Base-by-base conservation (phyloP, 2,113 vertebrate genomes). In the Melanotaenia duboulayi region DNA sequence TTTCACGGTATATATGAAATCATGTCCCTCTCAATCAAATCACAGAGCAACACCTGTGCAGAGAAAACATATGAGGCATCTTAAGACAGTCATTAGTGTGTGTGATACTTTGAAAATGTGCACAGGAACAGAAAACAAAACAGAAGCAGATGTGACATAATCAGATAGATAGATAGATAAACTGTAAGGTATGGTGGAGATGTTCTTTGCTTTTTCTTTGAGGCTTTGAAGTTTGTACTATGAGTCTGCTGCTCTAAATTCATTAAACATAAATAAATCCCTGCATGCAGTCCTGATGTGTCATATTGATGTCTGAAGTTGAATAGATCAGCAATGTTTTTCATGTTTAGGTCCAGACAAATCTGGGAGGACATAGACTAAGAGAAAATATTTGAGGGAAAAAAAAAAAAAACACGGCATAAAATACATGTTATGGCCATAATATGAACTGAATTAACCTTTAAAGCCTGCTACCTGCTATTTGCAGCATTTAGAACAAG, bases 231-330 rank as follows among this genome's bases (percentile, higher is more conserved):
- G 8, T 40, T 59, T 75, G 65, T 76, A 32, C 39, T 40, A 54
- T 28, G 55, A 70, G 35, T 57, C 68, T 20, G 40, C 72, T 77
- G 58, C 46, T 80, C 20, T 46, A 40, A 77, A 82, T 80, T 82
- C 73, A 74, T 65, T 49, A 74, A 35, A 51, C 49, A 76, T 78
- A 42, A 73, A 73, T 66, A 73, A 78, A 83, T 74, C 44, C 71
- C 39, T 66, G 19, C 0, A 19, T 23, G 48, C 58, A 61, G 77
- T 35, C 73, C 65, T 49, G 25, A 51, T 23, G 74, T 76, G 63
- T 73, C 60, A 76, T 76, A 73, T 64, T 49, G 35, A 81, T 64
- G 56, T 76, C 59, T 46, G 1, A 24, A 71, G 55, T 68, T 67
- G 55, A 78, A 65, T 35, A 17, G 11, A 24, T 60, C 28, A 35